These are phyloP conservation scores for Oikopleura dioica DNA, from an alignment of 23 tunicate genomes.

Conservation along the genomic window DNA sequence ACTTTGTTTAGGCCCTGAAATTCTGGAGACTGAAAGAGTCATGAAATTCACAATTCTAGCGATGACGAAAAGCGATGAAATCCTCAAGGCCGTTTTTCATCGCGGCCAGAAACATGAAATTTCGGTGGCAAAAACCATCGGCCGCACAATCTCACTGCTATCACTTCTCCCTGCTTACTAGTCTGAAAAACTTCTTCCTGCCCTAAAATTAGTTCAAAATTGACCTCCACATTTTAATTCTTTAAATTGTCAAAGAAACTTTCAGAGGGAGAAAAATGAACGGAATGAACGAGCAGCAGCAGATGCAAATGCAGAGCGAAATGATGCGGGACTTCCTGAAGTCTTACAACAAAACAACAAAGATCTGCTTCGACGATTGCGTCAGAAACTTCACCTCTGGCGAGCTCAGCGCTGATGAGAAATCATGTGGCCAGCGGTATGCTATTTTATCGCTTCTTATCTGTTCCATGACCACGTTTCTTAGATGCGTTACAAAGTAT, in stretches of 20 bases:
- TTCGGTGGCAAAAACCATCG: background rate
- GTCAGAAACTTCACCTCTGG: slow-evolving; percentile 68
- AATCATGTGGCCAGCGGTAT: slow-evolving; percentile 5
- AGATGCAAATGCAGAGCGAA: slow-evolving; percentile 2
- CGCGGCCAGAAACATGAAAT: background rate
- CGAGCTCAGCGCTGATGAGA: slow-evolving; percentile 35
- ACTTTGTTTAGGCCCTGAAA: too few species aligned
- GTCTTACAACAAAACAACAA: slow-evolving; percentile 58
- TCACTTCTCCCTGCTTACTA: background rate
- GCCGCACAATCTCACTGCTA: slow-evolving; percentile 2
- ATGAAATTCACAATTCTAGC: background rate
- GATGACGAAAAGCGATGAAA: background rate
- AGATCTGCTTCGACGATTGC: slow-evolving; percentile 71
- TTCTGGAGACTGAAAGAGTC: background rate
- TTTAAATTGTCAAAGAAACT: background rate
- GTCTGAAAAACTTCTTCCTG: too few species aligned
- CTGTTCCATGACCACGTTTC: background rate
- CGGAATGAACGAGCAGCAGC: background rate
- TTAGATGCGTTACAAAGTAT: background rate
- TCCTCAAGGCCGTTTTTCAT: background rate
- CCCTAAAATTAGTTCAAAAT: background rate
- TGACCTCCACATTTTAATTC: too few species aligned
- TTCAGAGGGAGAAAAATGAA: background rate
- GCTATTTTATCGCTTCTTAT: background rate
- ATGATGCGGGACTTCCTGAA: slow-evolving; percentile 78